Conservation (phyloP, 2,888 invertebrate species). For the Chymomyza fuscimana region DNA sequence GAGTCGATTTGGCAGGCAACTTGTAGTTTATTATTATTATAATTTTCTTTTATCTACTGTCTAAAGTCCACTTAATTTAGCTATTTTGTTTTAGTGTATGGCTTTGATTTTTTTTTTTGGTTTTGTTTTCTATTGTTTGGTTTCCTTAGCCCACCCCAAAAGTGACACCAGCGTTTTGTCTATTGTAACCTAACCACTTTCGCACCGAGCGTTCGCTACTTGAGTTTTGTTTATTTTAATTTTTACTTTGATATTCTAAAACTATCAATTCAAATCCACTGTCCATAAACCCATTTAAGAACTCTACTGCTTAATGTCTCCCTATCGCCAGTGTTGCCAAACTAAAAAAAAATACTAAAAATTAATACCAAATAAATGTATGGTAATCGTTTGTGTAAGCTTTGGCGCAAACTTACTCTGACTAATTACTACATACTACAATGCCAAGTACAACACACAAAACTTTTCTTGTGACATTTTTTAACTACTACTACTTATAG, state of each 20-base stretch:
- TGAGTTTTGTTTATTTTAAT: constrained; percentile 38
- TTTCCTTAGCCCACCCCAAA: constrained; percentile 28
- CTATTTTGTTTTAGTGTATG: constrained; percentile 46
- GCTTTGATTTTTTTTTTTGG: constrained; percentile 50
- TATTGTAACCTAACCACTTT: constrained; percentile 26
- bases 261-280: constrained; percentile 30
- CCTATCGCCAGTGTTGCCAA: constrained; percentile 48
- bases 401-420: constrained; percentile 45
- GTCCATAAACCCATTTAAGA: constrained; percentile 13
- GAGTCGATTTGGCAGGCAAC: background rate
- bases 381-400: constrained; percentile 42
- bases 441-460: constrained; percentile 40
- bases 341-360: constrained; percentile 28
- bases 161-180: constrained; percentile 34
- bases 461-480: constrained; percentile 57
- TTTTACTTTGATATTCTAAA: constrained; percentile 30
- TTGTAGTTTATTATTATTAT: constrained; percentile 25
- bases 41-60: constrained; percentile 23
- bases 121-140: background rate
- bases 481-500: constrained; percentile 56
- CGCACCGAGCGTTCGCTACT: constrained; percentile 68
- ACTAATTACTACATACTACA: constrained; percentile 13
- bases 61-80: constrained; percentile 38
- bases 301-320: constrained; percentile 60
- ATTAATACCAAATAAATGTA: constrained; percentile 21